Percentiles rank a stretch among this genome's conserved stretches.
These are phyloP conservation scores for Coryphaenoides rupestris DNA, from an alignment of 2,113 vertebrate species.

Conservation along the genomic window DNA sequence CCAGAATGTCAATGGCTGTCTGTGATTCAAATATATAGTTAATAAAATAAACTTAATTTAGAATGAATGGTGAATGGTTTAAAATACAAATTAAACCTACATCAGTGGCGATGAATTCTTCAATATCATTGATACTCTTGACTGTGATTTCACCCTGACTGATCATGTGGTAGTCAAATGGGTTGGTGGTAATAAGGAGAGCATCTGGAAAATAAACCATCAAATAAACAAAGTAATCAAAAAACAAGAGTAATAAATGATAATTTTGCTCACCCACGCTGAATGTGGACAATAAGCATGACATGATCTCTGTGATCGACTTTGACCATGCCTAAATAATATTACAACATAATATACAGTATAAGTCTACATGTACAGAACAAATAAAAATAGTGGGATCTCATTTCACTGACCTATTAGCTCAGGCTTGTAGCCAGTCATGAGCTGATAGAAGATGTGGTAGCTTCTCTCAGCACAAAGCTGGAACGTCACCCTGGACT, in stretches of 20 bases:
- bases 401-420: too few species aligned
- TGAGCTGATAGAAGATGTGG: constrained; percentile 75
- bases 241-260: neutral
- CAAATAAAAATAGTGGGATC: too few species aligned
- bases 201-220: constrained; percentile 63
- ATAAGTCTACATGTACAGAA: too few species aligned
- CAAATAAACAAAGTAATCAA: too few species aligned
- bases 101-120: constrained; percentile 65
- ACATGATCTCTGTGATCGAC: too few species aligned
- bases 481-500: constrained; percentile 61
- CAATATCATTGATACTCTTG: constrained; percentile 60
- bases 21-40: constrained; percentile 27
- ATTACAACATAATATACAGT: too few species aligned
- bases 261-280: neutral
- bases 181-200: constrained; percentile 64
- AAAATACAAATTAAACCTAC: constrained; percentile 26
- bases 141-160: constrained; percentile 66
- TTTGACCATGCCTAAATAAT: too few species aligned
- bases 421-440: constrained; percentile 71
- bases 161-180: constrained; percentile 60
- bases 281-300: neutral
- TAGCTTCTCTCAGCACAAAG: constrained; percentile 75
- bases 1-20: constrained; percentile 75
- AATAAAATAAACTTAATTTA: neutral
- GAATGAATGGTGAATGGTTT: neutral